A percentile compares a stretch with the other conserved stretches of the same genome.
Evolutionary conservation across 2,888 invertebrate species (phyloP).

Genomic region (Cyrtodaria siliqua): DNA sequence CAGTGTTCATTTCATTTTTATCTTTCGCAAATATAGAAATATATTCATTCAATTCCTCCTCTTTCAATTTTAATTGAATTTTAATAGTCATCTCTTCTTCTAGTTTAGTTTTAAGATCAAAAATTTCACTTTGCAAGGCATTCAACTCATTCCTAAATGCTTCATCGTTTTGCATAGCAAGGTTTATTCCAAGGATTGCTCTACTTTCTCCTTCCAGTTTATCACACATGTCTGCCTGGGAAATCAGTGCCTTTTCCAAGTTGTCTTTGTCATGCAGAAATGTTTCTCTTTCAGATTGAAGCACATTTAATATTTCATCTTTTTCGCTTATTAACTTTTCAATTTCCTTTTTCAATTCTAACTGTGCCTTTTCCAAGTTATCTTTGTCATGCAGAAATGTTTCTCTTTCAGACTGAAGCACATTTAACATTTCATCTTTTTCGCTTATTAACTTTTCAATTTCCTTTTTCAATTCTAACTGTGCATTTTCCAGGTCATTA

Average conservation of each 20-base stretch:
- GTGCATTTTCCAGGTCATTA: conserved; percentile 1
- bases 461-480: background rate
- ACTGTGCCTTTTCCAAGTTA: background rate
- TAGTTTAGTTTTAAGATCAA: background rate
- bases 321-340: conserved; percentile 1
- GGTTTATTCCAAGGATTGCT: background rate
- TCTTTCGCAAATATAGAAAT: conserved; percentile 20
- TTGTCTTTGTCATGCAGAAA: conserved; percentile 48
- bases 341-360: background rate
- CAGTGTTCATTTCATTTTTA: conserved; percentile 10
- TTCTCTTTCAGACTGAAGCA: conserved; percentile 14
- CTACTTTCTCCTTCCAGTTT: conserved; percentile 20
- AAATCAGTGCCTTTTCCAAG: conserved; percentile 33
- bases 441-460: conserved; percentile 3
- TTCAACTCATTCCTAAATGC: background rate
- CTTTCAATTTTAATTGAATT: background rate
- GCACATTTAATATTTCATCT: conserved; percentile 9
- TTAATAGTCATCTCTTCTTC: conserved; percentile 4
- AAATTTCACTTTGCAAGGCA: background rate
- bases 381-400: conserved; percentile 45
- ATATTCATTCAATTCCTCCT: conserved; percentile 8
- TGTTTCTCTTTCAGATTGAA: conserved; percentile 16
- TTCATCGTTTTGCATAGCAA: conserved; percentile 1
- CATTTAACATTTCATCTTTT: background rate
- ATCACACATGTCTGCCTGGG: conserved; percentile 41